Evolutionary conservation across 2,113 vertebrate genomes (phyloP), one percentile per base, ranked within the genome.

Genomic region (Nicator chloris): DNA sequence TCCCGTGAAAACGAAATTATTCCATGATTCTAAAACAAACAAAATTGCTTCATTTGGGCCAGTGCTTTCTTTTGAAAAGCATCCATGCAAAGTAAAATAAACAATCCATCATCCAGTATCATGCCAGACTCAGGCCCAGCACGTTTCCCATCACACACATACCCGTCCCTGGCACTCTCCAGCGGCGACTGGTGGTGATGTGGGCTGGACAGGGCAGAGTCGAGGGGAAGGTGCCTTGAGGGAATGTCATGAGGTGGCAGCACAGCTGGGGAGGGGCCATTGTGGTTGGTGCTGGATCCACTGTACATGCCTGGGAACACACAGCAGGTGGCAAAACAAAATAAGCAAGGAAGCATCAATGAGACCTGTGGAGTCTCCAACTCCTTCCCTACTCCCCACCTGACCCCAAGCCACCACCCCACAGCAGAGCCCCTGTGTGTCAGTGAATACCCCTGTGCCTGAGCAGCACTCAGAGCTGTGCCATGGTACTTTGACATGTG

Each of bases 241-340:
- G 98, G 94, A 82, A 98, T 88, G 40, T 99, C 98, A 0, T 98
- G 94, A 79, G 98, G 68, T 6, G 98, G 96, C 91, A 99, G 97
- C 71, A 99, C 92, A 86, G 98, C 98, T 35, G 98, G 95, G 27
- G 98, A 93, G 70, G 98, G 94, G 40, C 98, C 97, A 4, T 98
- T 99, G 50, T 98, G 98, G 92, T 97, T 98, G 88, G 95, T 91
- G 90, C 98, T 96, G 96, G 98, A 98, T 94, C 98, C 98, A 49
- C 98, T 93, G 92, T 98, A 99, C 97, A 99, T 95, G 85, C 99
- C 99, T 99, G 98, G 90, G 97, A 98, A 98, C 97, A 99, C 84
- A 96, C 7, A 53, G 59, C 92, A 97, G 95, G 95, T 95, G 73
- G 76, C 92, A 97, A 97, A 96, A 97, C 4, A 70, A 95, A 70